These are phyloP conservation scores for Meles meles DNA, from an alignment of 2,113 vertebrate species.

Conservation along the genomic window DNA sequence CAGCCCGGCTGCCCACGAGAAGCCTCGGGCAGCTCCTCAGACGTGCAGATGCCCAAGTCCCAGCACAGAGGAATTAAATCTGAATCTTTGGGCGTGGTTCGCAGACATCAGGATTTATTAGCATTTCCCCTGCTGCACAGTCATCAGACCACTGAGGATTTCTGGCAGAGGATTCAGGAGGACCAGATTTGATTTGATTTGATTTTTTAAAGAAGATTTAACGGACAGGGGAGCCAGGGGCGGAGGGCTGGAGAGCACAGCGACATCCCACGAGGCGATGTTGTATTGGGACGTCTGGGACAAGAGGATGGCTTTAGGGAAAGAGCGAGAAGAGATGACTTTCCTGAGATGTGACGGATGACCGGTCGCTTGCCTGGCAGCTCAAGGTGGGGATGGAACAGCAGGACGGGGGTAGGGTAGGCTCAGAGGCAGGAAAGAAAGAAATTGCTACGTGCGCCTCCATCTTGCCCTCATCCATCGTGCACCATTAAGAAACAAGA, in stretches of 20 bases:
- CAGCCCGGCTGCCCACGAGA: not conserved
- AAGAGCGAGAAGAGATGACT: not conserved
- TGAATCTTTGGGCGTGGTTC: slow-evolving; percentile 11
- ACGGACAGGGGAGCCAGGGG: too few relatives aligned
- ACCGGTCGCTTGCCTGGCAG: not conserved
- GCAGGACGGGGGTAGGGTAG: not conserved
- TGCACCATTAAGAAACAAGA: not conserved
- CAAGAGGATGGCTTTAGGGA: not conserved
- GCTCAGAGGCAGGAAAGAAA: not conserved
- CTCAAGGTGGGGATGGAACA: not conserved
- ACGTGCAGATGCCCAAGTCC: not conserved
- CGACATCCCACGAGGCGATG: not conserved
- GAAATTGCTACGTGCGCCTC: not conserved
- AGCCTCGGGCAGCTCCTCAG: slow-evolving; percentile 26
- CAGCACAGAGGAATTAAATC: slow-evolving; percentile 4
- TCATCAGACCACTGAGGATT: slow-evolving; percentile 7
- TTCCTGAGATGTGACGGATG: not conserved
- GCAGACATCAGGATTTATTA: slow-evolving; percentile 43
- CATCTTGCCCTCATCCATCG: not conserved
- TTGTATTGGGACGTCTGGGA: not conserved
- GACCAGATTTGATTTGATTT: not conserved
- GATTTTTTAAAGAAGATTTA: too few relatives aligned
- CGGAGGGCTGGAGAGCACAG: not conserved
- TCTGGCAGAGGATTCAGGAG: not conserved
- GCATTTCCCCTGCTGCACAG: not conserved